Evolutionary conservation across 2,113 vertebrate genomes (phyloP).

Genomic region (Glaucomys volans): DNA sequence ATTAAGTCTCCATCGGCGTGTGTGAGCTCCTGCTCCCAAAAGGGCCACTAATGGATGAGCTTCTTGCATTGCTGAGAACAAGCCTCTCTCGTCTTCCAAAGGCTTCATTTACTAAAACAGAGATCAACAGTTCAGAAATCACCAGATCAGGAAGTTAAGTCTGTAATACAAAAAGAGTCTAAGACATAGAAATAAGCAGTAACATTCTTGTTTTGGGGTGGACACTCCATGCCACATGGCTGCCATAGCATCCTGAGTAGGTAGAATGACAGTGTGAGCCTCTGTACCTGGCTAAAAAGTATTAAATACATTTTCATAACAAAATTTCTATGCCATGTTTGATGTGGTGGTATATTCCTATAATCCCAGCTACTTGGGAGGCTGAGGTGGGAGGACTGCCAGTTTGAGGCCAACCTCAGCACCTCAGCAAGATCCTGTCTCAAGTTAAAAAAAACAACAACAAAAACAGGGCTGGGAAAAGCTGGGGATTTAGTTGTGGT

Average conservation of each 20-base stretch:
- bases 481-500: too few species aligned
- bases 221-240: too few species aligned
- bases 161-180: not conserved
- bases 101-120: constrained; percentile 90
- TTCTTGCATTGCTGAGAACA: constrained; percentile 83
- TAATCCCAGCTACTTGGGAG: not conserved
- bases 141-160: not conserved
- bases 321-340: not conserved
- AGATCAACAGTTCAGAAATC: constrained; percentile 34
- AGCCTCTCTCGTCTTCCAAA: constrained; percentile 93
- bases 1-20: constrained; percentile 85
- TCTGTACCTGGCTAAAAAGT: not conserved
- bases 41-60: constrained; percentile 73
- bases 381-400: too few species aligned
- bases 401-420: not conserved
- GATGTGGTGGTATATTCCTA: not conserved
- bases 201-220: not conserved
- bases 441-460: too few species aligned
- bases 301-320: not conserved
- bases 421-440: not conserved
- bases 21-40: constrained; percentile 79
- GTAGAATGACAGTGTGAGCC: not conserved
- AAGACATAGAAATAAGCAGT: not conserved
- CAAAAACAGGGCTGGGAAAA: too few species aligned
- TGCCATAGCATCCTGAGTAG: not conserved